Conservation (phyloP, 2,888 invertebrate genomes). For the Ommatoiulus sabulosus region DNA sequence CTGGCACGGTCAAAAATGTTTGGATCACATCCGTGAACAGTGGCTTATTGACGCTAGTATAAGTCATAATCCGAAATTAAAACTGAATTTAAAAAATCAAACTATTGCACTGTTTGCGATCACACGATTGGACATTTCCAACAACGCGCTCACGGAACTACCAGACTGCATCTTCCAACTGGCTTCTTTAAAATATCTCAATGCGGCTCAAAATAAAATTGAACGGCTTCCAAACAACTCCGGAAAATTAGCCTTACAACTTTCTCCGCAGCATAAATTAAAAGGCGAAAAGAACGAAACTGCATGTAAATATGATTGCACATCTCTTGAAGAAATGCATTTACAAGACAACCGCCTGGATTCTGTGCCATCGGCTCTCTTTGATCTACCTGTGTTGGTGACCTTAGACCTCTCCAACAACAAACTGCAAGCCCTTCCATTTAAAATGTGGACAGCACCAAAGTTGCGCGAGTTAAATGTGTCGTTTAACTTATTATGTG, state of each 20-base stretch:
- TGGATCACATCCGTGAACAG: constrained; percentile 77
- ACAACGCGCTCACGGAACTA: constrained; percentile 83
- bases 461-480: constrained; percentile 88
- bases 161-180: constrained; percentile 87
- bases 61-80: constrained; percentile 85
- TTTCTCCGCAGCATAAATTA: constrained; percentile 56
- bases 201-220: constrained; percentile 89
- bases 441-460: constrained; percentile 87
- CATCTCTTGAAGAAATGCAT: constrained; percentile 88
- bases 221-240: constrained; percentile 75
- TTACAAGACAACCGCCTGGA: constrained; percentile 91
- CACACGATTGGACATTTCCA: constrained; percentile 92
- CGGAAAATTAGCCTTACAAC: constrained; percentile 59
- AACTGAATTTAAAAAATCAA: constrained; percentile 76
- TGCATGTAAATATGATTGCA: constrained; percentile 66
- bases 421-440: constrained; percentile 84
- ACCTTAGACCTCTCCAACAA: constrained; percentile 95
- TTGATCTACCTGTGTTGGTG: constrained; percentile 81
- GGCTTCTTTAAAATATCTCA: constrained; percentile 82
- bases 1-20: constrained; percentile 86
- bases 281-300: constrained; percentile 62
- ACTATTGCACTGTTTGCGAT: constrained; percentile 87
- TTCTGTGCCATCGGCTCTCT: constrained; percentile 82
- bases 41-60: constrained; percentile 89
- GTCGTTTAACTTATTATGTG: constrained; percentile 86